Evolutionary conservation across 2,888 invertebrate species (phyloP), one percentile per base, ranked within the genome.

Genomic region (Leucoptera coffeella): DNA sequence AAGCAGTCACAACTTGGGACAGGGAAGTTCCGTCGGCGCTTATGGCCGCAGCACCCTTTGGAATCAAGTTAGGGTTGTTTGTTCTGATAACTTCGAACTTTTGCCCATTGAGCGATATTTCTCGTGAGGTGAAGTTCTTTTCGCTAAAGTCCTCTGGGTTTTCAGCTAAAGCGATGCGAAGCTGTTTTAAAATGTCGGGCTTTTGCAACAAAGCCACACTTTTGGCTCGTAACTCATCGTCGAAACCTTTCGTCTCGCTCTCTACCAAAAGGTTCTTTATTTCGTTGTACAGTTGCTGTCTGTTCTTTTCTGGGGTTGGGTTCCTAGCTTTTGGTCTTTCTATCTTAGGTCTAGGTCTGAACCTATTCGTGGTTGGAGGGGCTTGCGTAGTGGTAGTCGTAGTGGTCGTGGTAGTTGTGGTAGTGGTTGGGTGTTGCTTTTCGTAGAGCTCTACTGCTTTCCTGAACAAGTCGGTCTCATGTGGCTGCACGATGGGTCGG

Each of bases 91-190:
- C 76, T 56, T 87, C 85, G 10, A 84, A 78, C 38, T 79, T 81
- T 47, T 86, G 82, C 1, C 86, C 87, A 39, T 84, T 85, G 24
- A 87, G 45, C 5, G 83, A 76, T 26, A 87, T 75, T 45, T 86
- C 86, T 33, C 85, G 74, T 1, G 85, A 82, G 1, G 82, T 76
- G 29, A 80, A 77, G 35, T 85, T 85, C 43, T 78, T 83, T 26
- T 75, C 74, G 15, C 62, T 73, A 27, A 78, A 69, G 21, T 80
- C 80, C 39, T 77, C 75, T 1, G 78, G 75, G 14, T 79, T 76
- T 43, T 84, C 82, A 1, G 82, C 78, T 11, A 87, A 61, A 1
- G 85, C 85, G 13, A 83, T 71, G 43, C 82, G 81, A 7, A 87
- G 47, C 43, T 87, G 86, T 33, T 82, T 83, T 5, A 88, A 47